phyloP scores from a whole-genome alignment of 1,140 invertebrate genomes.

The Aricia agestis region DNA sequence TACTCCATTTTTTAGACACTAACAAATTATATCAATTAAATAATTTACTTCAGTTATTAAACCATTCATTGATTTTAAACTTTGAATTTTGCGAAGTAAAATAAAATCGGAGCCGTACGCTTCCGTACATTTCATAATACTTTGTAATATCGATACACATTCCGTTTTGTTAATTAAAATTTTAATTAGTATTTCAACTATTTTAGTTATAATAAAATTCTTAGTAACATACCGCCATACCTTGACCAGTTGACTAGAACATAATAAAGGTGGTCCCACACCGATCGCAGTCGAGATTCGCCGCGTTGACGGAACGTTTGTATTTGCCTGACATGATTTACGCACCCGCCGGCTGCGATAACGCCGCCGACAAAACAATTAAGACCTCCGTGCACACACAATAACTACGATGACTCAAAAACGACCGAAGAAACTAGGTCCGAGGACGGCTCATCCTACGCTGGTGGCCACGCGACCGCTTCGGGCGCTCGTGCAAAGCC shows the following conservation, averaged over 20 bases:
- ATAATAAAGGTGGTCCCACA: slow-evolving; percentile 47
- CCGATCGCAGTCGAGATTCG: slow-evolving; percentile 49
- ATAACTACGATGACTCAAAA: slow-evolving; percentile 25
- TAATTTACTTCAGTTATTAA: too few relatives aligned
- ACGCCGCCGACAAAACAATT: slow-evolving; percentile 39
- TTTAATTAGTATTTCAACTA: not conserved
- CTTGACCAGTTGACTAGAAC: slow-evolving; percentile 16
- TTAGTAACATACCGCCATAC: slow-evolving; percentile 16
- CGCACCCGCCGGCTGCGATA: slow-evolving; percentile 48
- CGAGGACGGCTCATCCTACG: slow-evolving; percentile 33
- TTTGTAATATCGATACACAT: not conserved
- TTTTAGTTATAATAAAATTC: slow-evolving; percentile 10
- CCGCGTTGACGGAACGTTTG: slow-evolving; percentile 57
- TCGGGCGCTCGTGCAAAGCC: slow-evolving; percentile 56
- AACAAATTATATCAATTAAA: too few relatives aligned
- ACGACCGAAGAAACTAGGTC: slow-evolving; percentile 27
- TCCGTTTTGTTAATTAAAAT: not conserved
- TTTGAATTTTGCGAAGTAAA: not conserved
- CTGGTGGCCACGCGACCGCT: slow-evolving; percentile 42
- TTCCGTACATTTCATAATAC: not conserved
- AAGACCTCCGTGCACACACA: slow-evolving; percentile 33
- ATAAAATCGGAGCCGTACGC: not conserved
- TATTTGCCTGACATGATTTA: slow-evolving; percentile 65
- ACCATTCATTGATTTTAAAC: too few relatives aligned
- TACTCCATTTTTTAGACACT: too few relatives aligned